phyloP scores from a whole-genome alignment of 2,113 vertebrate genomes.

The Xiphophorus hellerii region DNA sequence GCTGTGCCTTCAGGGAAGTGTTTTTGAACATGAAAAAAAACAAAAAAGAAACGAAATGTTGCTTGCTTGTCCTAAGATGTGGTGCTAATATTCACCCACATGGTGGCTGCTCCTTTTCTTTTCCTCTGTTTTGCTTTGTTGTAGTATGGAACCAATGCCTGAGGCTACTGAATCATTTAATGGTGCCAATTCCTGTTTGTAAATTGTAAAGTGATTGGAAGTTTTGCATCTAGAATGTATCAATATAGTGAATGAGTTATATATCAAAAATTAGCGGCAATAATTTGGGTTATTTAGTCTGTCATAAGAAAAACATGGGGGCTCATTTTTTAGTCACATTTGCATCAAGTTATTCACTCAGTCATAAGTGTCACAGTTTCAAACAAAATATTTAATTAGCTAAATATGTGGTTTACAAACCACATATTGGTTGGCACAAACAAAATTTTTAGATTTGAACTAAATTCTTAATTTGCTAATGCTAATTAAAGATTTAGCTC shows the following conservation, averaged over 20 bases:
- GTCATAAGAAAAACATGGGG: no score
- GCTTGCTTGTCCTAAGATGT: slow-evolving; percentile 59
- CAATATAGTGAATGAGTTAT: slow-evolving; percentile 71
- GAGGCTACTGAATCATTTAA: slow-evolving; percentile 33
- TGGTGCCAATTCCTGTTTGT: slow-evolving; percentile 65
- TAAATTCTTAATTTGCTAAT: no score
- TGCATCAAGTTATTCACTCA: no score
- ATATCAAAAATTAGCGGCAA: slow-evolving; percentile 30
- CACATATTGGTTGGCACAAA: no score
- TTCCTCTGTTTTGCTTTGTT: not conserved
- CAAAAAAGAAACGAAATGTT: slow-evolving; percentile 19
- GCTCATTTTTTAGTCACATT: no score
- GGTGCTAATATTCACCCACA: slow-evolving; percentile 40
- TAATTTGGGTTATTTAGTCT: no score
- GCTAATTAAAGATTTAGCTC: no score
- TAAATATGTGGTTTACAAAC: no score
- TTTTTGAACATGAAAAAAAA: slow-evolving; percentile 21
- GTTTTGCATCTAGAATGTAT: slow-evolving; percentile 69
- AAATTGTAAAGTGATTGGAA: slow-evolving; percentile 61
- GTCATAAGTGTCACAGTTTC: no score
- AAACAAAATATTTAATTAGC: no score
- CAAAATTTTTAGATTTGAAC: no score
- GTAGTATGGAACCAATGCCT: slow-evolving; percentile 41
- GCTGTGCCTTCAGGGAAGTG: slow-evolving; percentile 73
- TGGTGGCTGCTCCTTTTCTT: slow-evolving; percentile 17